A percentile compares a stretch with the other conserved stretches of the same genome.
phyloP scores from a whole-genome alignment of 2,888 invertebrate genomes.

The Tryphoninae sp. region DNA sequence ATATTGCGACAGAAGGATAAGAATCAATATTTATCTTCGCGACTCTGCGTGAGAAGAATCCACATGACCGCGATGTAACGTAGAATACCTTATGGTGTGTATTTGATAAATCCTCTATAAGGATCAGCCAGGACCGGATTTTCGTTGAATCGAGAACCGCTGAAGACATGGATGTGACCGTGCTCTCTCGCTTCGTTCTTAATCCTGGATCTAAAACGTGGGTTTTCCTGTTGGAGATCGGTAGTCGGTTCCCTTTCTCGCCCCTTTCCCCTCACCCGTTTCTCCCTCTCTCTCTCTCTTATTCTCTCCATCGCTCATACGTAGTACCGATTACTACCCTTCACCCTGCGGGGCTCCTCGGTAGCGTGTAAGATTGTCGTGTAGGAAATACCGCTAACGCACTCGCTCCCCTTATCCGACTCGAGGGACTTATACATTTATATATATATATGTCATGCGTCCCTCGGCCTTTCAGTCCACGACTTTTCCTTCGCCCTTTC shows the following conservation, averaged over 20 bases:
- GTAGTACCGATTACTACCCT: slow-evolving; percentile 39
- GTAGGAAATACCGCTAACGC: slow-evolving; percentile 42
- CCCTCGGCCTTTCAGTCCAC: slow-evolving; percentile 22
- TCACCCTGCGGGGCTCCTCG: slow-evolving; percentile 36
- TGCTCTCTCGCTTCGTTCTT: slow-evolving; percentile 46
- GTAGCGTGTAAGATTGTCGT: slow-evolving; percentile 36
- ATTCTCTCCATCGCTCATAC: slow-evolving; percentile 15
- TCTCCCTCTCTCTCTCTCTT: slow-evolving; percentile 1
- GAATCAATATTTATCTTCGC: slow-evolving; percentile 35
- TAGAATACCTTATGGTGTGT: slow-evolving; percentile 15
- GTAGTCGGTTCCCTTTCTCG: slow-evolving; percentile 48
- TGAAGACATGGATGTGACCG: slow-evolving; percentile 46
- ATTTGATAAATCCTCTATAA: slow-evolving; percentile 46
- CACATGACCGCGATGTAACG: background rate
- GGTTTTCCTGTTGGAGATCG: slow-evolving; percentile 33
- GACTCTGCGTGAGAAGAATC: slow-evolving; percentile 41
- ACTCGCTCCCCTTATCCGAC: slow-evolving; percentile 57
- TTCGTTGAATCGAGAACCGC: slow-evolving; percentile 50
- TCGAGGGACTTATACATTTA: slow-evolving; percentile 17
- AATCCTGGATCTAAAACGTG: slow-evolving; percentile 46
- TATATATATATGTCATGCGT: background rate
- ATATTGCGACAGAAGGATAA: background rate
- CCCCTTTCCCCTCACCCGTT: background rate
- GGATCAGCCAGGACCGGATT: slow-evolving; percentile 56
- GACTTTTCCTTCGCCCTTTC: slow-evolving; percentile 43